Conservation (phyloP, 2,797 vertebrate genomes). For the Lutjanus argentimaculatus region DNA sequence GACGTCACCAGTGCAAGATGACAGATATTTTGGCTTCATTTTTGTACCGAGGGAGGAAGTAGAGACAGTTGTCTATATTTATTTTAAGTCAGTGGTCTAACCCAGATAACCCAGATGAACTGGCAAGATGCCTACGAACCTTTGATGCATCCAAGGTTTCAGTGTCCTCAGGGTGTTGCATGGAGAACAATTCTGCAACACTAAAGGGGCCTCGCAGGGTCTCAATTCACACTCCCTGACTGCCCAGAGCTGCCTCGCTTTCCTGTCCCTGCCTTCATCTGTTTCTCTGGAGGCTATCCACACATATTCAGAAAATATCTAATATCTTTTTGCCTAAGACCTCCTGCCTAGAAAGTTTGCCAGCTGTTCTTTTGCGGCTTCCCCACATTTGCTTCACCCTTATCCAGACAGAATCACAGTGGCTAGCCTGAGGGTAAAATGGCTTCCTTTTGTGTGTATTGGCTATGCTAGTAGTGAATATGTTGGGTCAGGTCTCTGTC, state of each 20-base stretch:
- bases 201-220: conserved; percentile 1
- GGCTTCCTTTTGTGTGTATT: conserved; percentile 53
- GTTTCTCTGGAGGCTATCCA: conserved; percentile 12
- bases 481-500: conserved; percentile 56
- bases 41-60: no score
- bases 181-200: conserved; percentile 18
- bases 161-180: conserved; percentile 1
- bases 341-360: conserved; percentile 15
- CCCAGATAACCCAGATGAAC: conserved; percentile 6
- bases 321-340: conserved; percentile 31
- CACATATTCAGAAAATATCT: conserved; percentile 27
- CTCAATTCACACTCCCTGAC: neutral
- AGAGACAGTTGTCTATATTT: no score
- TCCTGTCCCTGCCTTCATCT: conserved; percentile 18
- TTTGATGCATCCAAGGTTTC: neutral
- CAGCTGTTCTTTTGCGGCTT: conserved; percentile 18
- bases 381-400: conserved; percentile 47
- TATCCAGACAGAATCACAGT: conserved; percentile 44
- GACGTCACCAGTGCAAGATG: no score
- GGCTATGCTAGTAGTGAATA: conserved; percentile 44
- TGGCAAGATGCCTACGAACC: conserved; percentile 9
- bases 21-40: no score
- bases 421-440: conserved; percentile 59
- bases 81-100: no score
- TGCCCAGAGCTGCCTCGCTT: neutral